Evolutionary conservation across 2,113 vertebrate genomes (phyloP).

Genomic region (Onychostoma macrolepis): DNA sequence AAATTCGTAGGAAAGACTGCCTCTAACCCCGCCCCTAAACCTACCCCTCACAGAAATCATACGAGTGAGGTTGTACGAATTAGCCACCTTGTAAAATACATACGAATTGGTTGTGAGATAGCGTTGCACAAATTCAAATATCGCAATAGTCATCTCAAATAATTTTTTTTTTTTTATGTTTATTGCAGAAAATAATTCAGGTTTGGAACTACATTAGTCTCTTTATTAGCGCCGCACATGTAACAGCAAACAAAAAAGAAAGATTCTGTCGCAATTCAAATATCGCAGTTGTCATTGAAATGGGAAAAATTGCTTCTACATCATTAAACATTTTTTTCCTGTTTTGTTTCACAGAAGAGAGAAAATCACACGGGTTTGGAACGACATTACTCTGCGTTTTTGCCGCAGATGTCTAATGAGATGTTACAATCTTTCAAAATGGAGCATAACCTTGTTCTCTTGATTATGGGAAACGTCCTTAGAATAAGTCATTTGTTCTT

Average conservation of each 20-base stretch:
- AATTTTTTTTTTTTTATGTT: no score
- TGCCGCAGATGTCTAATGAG: neutral
- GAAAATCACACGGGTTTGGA: neutral
- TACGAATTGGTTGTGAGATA: no score
- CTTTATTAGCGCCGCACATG: no score
- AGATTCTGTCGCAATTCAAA: neutral
- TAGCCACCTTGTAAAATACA: no score
- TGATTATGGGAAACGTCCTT: neutral
- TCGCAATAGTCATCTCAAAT: no score
- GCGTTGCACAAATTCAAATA: no score
- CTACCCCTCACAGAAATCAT: no score
- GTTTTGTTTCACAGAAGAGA: neutral
- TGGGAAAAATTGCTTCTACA: neutral
- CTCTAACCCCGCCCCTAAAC: no score
- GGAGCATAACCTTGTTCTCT: neutral
- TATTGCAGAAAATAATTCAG: no score
- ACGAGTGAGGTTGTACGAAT: no score
- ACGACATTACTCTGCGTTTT: neutral
- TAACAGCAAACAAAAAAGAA: neutral
- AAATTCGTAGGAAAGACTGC: no score
- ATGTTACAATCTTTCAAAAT: neutral
- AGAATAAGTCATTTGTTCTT: neutral
- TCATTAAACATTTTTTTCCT: neutral
- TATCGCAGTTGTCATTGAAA: neutral
- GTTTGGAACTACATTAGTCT: no score